These are phyloP conservation scores for Gryllus longicercus DNA, from an alignment of 2,888 invertebrate genomes.

Conservation along the genomic window DNA sequence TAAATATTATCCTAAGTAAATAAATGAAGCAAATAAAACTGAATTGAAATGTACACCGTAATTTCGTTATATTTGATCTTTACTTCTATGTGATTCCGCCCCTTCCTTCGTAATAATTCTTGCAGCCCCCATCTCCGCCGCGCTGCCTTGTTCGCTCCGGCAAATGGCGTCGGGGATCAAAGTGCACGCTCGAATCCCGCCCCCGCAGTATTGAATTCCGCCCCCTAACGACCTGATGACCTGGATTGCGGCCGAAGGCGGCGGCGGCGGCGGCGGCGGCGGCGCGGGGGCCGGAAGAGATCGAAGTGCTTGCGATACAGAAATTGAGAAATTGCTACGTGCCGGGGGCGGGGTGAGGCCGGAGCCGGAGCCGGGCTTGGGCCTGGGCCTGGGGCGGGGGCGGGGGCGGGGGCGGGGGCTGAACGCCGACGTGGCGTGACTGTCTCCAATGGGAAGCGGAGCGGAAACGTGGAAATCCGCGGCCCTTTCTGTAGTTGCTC, in stretches of 20 bases:
- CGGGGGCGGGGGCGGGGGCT: too few relatives aligned
- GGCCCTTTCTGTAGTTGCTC: too few relatives aligned
- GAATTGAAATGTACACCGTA: too few relatives aligned
- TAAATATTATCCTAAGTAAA: too few relatives aligned
- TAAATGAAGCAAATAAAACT: too few relatives aligned
- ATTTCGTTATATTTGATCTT: too few relatives aligned
- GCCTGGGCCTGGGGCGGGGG: too few relatives aligned
- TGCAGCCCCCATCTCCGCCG: not conserved
- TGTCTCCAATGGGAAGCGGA: too few relatives aligned
- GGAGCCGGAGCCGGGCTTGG: not conserved
- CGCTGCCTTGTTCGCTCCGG: not conserved
- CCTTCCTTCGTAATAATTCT: not conserved
- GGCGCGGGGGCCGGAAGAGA: not conserved
- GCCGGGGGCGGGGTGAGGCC: too few relatives aligned
- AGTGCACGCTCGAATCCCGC: not conserved
- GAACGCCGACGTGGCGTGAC: too few relatives aligned
- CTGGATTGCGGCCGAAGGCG: not conserved
- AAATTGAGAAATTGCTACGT: not conserved
- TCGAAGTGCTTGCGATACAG: not conserved
- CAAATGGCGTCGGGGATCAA: conserved; percentile 8
- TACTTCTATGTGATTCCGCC: too few relatives aligned
- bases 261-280: not conserved
- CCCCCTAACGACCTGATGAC: not conserved
- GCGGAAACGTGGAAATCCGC: too few relatives aligned
- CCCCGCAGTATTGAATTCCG: not conserved